Conservation (phyloP, 2,797 vertebrate species). For the Tamandua tetradactyla region DNA sequence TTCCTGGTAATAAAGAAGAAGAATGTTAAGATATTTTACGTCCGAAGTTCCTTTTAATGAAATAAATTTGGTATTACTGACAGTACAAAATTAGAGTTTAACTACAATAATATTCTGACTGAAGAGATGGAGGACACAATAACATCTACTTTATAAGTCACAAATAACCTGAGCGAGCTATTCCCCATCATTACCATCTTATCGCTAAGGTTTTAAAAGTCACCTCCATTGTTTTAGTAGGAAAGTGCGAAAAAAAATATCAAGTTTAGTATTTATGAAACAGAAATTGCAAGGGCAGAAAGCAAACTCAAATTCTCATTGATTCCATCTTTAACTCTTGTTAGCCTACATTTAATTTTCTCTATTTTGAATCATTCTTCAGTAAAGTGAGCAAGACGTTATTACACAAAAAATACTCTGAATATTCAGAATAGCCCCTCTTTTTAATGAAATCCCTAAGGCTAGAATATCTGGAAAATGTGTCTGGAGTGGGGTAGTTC, state of each 20-base stretch:
- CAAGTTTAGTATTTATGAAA: constrained; percentile 15
- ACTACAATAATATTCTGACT: constrained; percentile 37
- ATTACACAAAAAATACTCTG: constrained; percentile 32
- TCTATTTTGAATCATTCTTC: constrained; percentile 19
- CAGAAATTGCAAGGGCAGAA: not conserved
- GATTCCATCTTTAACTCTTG: constrained; percentile 1
- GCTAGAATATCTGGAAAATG: constrained; percentile 15
- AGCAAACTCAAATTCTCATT: constrained; percentile 29
- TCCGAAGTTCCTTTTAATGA: constrained; percentile 68
- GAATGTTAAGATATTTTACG: constrained; percentile 45
- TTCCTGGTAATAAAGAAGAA: constrained; percentile 53
- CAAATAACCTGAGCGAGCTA: constrained; percentile 41
- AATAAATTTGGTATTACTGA: constrained; percentile 46
- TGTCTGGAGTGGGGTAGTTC: not conserved
- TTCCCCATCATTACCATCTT: constrained; percentile 29
- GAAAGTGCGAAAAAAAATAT: constrained; percentile 25
- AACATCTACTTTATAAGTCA: constrained; percentile 53
- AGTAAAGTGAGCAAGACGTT: constrained; percentile 4
- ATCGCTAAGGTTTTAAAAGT: constrained; percentile 50
- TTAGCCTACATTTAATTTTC: constrained; percentile 29
- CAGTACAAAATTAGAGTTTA: constrained; percentile 60
- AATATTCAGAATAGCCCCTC: constrained; percentile 31
- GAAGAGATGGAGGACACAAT: constrained; percentile 27
- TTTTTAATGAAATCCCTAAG: constrained; percentile 47
- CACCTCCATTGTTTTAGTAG: constrained; percentile 49